Evolutionary conservation across 23 tunicate genomes (phyloP).

Genomic region (Corella eumyota): DNA sequence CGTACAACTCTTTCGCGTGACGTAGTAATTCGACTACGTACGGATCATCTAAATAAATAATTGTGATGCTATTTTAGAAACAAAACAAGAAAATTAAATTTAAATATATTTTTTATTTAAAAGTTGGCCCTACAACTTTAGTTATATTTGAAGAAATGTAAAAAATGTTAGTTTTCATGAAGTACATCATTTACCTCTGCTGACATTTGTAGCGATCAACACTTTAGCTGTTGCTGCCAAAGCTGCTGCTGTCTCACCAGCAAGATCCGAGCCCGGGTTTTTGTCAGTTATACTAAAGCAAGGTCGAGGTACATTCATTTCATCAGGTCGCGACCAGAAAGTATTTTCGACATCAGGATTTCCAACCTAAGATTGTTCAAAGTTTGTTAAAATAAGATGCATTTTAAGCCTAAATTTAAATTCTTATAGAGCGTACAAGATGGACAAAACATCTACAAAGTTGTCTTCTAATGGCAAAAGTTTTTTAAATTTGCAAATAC

Average conservation of each 20-base stretch:
- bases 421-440: no score
- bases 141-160: no score
- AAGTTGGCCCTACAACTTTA: no score
- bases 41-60: conserved; percentile 18
- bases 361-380: conserved; percentile 79
- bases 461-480: no score
- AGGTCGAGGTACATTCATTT: conserved; percentile 66
- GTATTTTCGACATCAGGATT: conserved; percentile 50
- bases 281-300: conserved; percentile 39
- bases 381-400: no score
- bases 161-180: no score
- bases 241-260: conserved; percentile 95
- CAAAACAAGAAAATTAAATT: no score
- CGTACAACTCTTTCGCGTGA: conserved; percentile 26
- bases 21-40: conserved; percentile 11
- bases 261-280: conserved; percentile 80
- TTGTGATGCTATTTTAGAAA: no score
- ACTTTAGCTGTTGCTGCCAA: conserved; percentile 82
- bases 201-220: conserved; percentile 39
- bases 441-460: no score
- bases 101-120: no score
- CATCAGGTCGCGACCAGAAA: conserved; percentile 72
- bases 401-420: no score
- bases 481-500: no score
- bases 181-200: conserved; percentile 32